A percentile compares a stretch with the other conserved stretches of the same genome.
phyloP scores from a whole-genome alignment of 2,888 invertebrate genomes.

The Ecliptopera silaceata region DNA sequence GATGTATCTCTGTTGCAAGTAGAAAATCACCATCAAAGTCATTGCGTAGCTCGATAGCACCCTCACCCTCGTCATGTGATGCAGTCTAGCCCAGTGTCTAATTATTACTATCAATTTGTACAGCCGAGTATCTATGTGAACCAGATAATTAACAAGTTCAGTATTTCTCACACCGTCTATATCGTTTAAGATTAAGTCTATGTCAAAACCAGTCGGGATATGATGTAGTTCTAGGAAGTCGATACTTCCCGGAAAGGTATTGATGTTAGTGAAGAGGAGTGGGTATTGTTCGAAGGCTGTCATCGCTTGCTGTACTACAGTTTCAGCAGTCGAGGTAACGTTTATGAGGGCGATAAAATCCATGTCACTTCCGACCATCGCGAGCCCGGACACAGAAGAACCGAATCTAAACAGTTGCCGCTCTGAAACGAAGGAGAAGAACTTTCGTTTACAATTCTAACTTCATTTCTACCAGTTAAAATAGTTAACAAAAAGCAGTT shows the following conservation, averaged over 20 bases:
- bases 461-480: not conserved
- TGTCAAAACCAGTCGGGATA: slow-evolving; percentile 3
- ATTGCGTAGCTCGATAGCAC: slow-evolving; percentile 20
- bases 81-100: slow-evolving; percentile 19
- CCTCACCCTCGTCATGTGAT: not conserved
- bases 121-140: slow-evolving; percentile 9
- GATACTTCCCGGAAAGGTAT: not conserved
- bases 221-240: not conserved
- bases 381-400: slow-evolving; percentile 3
- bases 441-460: not conserved
- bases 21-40: slow-evolving; percentile 35
- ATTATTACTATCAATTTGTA: slow-evolving; percentile 7
- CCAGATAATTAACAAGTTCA: slow-evolving; percentile 3
- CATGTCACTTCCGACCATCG: slow-evolving; percentile 5
- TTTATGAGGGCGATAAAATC: slow-evolving; percentile 7
- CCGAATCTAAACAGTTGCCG: slow-evolving; percentile 3
- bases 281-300: not conserved
- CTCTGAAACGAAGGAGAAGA: slow-evolving; percentile 8
- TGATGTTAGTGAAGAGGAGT: not conserved
- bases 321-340: not conserved
- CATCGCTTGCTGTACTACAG: not conserved
- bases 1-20: slow-evolving; percentile 35
- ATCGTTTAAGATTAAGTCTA: slow-evolving; percentile 14
- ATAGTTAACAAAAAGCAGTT: too few relatives aligned
- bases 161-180: slow-evolving; percentile 6